A percentile compares a stretch with the other conserved stretches of the same genome.
Evolutionary conservation across 2,888 invertebrate species (phyloP).

Genomic region (Sycophila texana): DNA sequence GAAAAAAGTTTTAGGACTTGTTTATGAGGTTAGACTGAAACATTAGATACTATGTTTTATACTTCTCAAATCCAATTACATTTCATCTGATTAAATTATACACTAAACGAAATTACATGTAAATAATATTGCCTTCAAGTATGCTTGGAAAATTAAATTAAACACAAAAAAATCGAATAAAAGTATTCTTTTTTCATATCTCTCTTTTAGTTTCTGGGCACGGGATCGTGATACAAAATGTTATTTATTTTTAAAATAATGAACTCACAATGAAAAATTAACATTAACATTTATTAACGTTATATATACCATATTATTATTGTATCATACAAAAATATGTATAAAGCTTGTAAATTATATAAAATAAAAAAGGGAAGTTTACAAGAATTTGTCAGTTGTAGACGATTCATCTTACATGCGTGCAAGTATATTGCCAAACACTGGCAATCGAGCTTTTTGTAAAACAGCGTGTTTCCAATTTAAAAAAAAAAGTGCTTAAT

Average conservation of each 20-base stretch:
- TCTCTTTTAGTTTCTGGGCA: not conserved
- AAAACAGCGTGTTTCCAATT: slow-evolving; percentile 6
- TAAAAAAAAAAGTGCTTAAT: not conserved
- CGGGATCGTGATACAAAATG: slow-evolving; percentile 40
- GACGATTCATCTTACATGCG: slow-evolving; percentile 27
- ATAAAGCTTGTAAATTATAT: slow-evolving; percentile 55
- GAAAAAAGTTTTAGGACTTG: not conserved
- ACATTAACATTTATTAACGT: slow-evolving; percentile 73
- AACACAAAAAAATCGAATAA: slow-evolving; percentile 19
- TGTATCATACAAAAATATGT: slow-evolving; percentile 64
- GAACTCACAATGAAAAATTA: slow-evolving; percentile 63
- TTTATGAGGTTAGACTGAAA: slow-evolving; percentile 30
- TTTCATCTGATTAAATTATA: slow-evolving; percentile 26
- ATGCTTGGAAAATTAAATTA: slow-evolving; percentile 15
- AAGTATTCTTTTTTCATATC: slow-evolving; percentile 6
- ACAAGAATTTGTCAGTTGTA: slow-evolving; percentile 42
- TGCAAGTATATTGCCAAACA: slow-evolving; percentile 25
- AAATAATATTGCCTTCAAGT: slow-evolving; percentile 17
- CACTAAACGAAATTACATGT: slow-evolving; percentile 35
- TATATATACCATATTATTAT: slow-evolving; percentile 66
- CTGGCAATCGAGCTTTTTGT: slow-evolving; percentile 4
- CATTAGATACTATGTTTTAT: slow-evolving; percentile 35
- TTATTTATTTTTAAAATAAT: slow-evolving; percentile 63
- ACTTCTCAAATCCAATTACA: slow-evolving; percentile 43
- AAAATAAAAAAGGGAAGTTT: slow-evolving; percentile 43